These are phyloP conservation scores for Opisthograptis luteolata DNA, from an alignment of 2,888 invertebrate genomes.

Conservation along the genomic window DNA sequence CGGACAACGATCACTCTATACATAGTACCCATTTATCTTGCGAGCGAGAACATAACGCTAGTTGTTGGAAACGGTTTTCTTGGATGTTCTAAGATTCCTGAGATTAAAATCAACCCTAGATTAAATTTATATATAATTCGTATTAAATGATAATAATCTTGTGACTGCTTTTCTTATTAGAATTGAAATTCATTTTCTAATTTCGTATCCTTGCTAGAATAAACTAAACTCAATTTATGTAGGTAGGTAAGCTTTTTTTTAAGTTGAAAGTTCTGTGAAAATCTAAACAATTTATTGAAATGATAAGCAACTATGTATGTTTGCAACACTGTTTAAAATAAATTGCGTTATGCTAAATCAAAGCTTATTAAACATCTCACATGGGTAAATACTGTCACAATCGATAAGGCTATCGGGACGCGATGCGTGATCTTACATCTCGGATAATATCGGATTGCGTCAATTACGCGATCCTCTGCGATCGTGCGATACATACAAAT, in stretches of 20 bases:
- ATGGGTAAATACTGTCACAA: conserved; percentile 69
- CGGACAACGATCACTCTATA: conserved; percentile 81
- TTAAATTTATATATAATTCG: too few species aligned
- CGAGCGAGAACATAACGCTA: conserved; percentile 36
- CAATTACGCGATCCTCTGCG: conserved; percentile 78
- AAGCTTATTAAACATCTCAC: conserved; percentile 70
- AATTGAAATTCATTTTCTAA: too few species aligned
- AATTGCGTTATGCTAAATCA: conserved; percentile 65
- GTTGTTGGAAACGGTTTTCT: conserved; percentile 35
- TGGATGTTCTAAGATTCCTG: not conserved
- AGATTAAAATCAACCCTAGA: not conserved
- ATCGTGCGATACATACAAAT: conserved; percentile 79
- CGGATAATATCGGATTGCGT: conserved; percentile 79
- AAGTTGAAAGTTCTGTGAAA: too few species aligned
- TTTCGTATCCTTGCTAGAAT: too few species aligned
- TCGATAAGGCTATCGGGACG: conserved; percentile 73
- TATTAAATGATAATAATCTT: not conserved
- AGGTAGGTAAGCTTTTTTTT: too few species aligned
- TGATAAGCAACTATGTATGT: conserved; percentile 20
- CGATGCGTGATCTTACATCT: conserved; percentile 74
- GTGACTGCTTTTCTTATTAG: not conserved
- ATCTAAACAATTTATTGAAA: not conserved
- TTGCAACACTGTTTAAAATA: conserved; percentile 39
- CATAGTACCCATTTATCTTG: conserved; percentile 69
- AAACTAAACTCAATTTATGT: too few species aligned